Conservation (phyloP, 2,888 invertebrate genomes). For the Drosophila algonquin region DNA sequence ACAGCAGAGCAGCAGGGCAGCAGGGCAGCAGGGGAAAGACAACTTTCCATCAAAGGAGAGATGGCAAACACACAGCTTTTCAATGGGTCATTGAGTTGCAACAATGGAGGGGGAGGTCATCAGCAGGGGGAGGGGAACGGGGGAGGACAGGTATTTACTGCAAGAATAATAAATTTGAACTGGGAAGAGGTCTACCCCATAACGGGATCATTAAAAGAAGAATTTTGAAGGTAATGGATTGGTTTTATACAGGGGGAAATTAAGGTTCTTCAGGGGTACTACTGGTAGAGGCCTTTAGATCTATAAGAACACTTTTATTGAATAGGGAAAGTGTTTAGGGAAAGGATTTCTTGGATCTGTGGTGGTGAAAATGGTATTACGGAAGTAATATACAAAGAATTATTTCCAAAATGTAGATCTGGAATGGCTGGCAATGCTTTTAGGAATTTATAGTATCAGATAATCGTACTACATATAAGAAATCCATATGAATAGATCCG, state of each 20-base stretch:
- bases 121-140: no score
- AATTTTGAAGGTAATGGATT: not conserved
- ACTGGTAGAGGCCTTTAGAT: no score
- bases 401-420: no score
- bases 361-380: no score
- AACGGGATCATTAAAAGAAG: not conserved
- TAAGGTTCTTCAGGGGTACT: no score
- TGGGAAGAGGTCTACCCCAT: not conserved
- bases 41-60: slow-evolving; percentile 22
- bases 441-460: no score
- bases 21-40: not conserved
- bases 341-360: no score
- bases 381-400: no score
- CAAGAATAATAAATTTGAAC: not conserved
- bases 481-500: no score
- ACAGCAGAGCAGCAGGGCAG: not conserved
- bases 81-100: slow-evolving; percentile 39
- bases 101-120: not conserved
- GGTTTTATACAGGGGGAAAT: not conserved
- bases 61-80: slow-evolving; percentile 20
- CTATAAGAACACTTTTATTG: no score
- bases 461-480: no score
- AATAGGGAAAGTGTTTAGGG: fast-evolving
- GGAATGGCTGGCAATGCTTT: no score
- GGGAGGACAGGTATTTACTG: not conserved